Base-by-base conservation (phyloP, 2,888 invertebrate species). In the Bellardia bayeri region DNA sequence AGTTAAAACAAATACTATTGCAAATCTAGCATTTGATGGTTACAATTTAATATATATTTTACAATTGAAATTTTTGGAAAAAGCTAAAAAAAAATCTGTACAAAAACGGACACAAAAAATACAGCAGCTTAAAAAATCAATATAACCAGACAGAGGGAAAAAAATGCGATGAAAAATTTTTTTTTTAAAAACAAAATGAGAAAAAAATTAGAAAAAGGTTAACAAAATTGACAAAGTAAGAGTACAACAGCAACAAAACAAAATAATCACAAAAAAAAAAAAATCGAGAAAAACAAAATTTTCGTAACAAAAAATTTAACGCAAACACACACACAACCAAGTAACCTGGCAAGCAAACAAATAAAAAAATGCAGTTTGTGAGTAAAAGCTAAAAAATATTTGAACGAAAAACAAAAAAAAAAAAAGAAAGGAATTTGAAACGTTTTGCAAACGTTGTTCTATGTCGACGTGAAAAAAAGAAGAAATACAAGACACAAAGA, bases 71-170 rank as follows among this genome's bases (percentile, higher is more conserved):
- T 37, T n/a, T 76, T 78, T 78, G 76, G n/a, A 30, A 75, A 82
- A 71, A 23, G 9, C n/a, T 2, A 13, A 68, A 69, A 79, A 82
- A 81, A 83, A 82, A 51, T 37, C 30, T 61, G 9, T 45, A 74
- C 54, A 54, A 51, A 82, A 85, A 79, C 30, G 74, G 82, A 71
- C 80, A 71, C 40, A 76, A 87, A 81, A 87, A 75, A 82, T 84
- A 49, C 5, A 54, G 7, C 78, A 87, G 85, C 87, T 87, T 87
- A 87, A 87, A 94, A 94, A 94, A 94, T 94, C 94, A 93, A 94
- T 94, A 94, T 93, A 91, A 93, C 92, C 94, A 94, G 94, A 93
- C 94, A 91, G 90, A 82, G 81, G 81, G 91, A 90, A 91, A 91
- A 91, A 90, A 90, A 89, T 86, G 84, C 88, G 80, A 86, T 68